A percentile compares a stretch with the other conserved stretches of the same genome.
phyloP scores from a whole-genome alignment of 2,113 vertebrate genomes.

The Sinocyclocheilus anophthalmus region DNA sequence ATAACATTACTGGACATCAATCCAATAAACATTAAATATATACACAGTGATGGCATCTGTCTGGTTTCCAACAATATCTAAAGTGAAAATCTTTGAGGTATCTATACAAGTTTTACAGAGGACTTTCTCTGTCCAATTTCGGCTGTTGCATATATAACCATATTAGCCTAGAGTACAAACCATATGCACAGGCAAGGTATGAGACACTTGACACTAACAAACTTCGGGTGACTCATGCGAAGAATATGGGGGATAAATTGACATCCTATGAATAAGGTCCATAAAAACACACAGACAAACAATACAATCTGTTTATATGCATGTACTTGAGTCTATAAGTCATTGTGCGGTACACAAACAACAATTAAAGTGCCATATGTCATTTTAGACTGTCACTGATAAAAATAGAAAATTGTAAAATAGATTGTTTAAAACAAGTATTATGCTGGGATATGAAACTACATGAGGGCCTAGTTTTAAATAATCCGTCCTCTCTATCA shows the following conservation, averaged over 20 bases:
- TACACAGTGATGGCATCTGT: slow-evolving; percentile 41
- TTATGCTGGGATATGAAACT: slow-evolving; percentile 20
- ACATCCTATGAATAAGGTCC: neutral
- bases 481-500: slow-evolving; percentile 18
- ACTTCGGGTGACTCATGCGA: neutral
- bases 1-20: slow-evolving; percentile 42
- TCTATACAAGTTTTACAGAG: slow-evolving; percentile 11
- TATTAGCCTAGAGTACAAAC: neutral
- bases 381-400: slow-evolving; percentile 7
- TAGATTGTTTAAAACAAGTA: slow-evolving; percentile 20
- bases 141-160: slow-evolving; percentile 13
- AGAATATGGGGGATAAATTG: neutral
- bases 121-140: neutral
- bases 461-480: slow-evolving; percentile 17
- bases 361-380: slow-evolving; percentile 43
- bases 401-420: slow-evolving; percentile 29
- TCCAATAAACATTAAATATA: slow-evolving; percentile 43
- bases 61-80: slow-evolving; percentile 30
- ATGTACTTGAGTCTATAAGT: slow-evolving; percentile 13
- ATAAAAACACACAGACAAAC: slow-evolving; percentile 5
- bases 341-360: slow-evolving; percentile 36
- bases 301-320: slow-evolving; percentile 35
- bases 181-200: slow-evolving; percentile 14
- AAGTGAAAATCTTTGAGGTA: slow-evolving; percentile 38
- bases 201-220: slow-evolving; percentile 1